Conservation (phyloP, 53 echinoderm and acorn worm species). For the Astropecten irregularis region DNA sequence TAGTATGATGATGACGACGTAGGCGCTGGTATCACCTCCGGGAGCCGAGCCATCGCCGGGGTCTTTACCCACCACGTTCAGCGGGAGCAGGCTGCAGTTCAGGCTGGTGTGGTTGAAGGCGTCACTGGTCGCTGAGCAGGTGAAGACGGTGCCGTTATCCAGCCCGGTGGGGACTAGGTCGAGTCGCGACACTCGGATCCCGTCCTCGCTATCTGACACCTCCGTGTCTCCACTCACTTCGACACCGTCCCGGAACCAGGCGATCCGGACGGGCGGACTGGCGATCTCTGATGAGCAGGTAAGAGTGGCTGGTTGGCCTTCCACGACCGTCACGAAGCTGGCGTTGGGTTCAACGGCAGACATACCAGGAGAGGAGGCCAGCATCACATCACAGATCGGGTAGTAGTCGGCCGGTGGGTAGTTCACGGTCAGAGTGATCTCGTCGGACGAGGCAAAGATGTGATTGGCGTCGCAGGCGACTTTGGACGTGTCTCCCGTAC, state of each 20-base stretch:
- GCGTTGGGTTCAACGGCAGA: neutral
- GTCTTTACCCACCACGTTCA: neutral
- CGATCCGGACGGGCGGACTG: constrained; percentile 41
- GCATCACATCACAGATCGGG: neutral
- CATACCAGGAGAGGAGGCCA: neutral
- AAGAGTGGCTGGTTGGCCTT: constrained; percentile 5
- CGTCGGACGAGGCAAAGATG: neutral
- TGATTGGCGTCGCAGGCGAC: neutral
- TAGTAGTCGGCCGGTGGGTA: constrained; percentile 2
- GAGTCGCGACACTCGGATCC: constrained; percentile 2
- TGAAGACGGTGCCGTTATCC: constrained; percentile 48
- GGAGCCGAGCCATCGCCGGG: neutral
- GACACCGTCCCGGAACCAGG: constrained; percentile 13
- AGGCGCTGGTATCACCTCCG: neutral
- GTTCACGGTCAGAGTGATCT: neutral
- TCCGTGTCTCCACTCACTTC: neutral
- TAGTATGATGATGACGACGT: constrained; percentile 17
- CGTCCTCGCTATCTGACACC: neutral
- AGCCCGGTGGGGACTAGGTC: neutral
- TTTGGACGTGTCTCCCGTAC: neutral
- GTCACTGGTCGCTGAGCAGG: constrained; percentile 40
- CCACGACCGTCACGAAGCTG: constrained; percentile 10
- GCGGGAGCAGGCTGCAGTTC: constrained; percentile 36
- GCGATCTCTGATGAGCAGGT: constrained; percentile 43
- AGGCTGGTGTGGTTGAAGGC: neutral